Conservation (phyloP, 2,797 vertebrate species). For the Channallabes apus region DNA sequence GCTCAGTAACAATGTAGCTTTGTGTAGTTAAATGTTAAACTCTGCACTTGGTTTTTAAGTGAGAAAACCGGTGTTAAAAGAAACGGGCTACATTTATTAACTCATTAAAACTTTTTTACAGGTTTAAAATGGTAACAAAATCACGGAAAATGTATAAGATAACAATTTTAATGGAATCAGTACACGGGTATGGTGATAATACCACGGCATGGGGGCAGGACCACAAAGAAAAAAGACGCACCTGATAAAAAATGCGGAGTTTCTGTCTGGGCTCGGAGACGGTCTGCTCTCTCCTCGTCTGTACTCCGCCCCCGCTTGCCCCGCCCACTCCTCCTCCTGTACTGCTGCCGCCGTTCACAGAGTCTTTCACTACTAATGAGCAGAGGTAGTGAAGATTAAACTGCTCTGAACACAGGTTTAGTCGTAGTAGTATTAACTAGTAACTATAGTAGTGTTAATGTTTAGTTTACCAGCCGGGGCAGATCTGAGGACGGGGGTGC, state of each 20-base stretch:
- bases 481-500: slow-evolving; percentile 87
- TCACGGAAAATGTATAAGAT: too few relatives aligned
- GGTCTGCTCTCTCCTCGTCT: slow-evolving; percentile 89
- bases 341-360: slow-evolving; percentile 77
- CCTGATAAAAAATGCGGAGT: slow-evolving; percentile 98
- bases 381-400: background rate
- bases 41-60: too few relatives aligned
- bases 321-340: slow-evolving; percentile 67
- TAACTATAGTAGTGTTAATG: background rate
- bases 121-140: too few relatives aligned
- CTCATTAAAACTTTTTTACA: too few relatives aligned
- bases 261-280: slow-evolving; percentile 91
- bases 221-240: slow-evolving; percentile 57
- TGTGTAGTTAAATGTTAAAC: too few relatives aligned
- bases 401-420: background rate
- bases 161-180: too few relatives aligned
- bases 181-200: too few relatives aligned
- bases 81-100: too few relatives aligned
- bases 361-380: slow-evolving; percentile 87
- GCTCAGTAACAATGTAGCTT: too few relatives aligned
- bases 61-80: too few relatives aligned
- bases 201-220: background rate
- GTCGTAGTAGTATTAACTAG: too few relatives aligned
- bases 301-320: slow-evolving; percentile 59
- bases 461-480: slow-evolving; percentile 83